These are phyloP conservation scores for Drosophila kanekoi DNA, from an alignment of 2,888 invertebrate genomes.

Conservation along the genomic window DNA sequence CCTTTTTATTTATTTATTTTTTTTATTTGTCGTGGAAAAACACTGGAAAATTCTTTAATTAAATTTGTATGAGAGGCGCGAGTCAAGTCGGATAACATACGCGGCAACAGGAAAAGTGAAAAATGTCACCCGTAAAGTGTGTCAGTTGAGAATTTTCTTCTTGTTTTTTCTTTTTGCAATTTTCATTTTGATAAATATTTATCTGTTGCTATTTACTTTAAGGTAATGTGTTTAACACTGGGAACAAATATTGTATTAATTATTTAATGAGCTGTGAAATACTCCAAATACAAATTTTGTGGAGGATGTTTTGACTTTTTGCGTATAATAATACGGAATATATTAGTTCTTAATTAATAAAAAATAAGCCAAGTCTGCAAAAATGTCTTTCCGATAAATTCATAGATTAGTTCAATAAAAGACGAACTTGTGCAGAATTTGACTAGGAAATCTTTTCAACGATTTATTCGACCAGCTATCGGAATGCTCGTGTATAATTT, in stretches of 20 bases:
- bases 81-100: conserved; percentile 50
- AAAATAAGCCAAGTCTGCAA: too few species aligned
- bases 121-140: conserved; percentile 50
- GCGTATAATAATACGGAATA: too few species aligned
- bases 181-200: conserved; percentile 28
- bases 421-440: too few species aligned
- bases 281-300: too few species aligned
- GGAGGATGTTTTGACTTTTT: too few species aligned
- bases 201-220: conserved; percentile 8
- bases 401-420: neutral
- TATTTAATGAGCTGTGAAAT: neutral
- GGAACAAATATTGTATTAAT: too few species aligned
- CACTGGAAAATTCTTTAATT: conserved; percentile 69
- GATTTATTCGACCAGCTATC: neutral
- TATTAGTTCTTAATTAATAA: too few species aligned
- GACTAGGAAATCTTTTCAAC: too few species aligned
- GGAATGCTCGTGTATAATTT: neutral
- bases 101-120: conserved; percentile 38
- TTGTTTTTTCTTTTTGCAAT: neutral
- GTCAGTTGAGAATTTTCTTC: conserved; percentile 15
- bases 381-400: too few species aligned
- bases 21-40: conserved; percentile 34
- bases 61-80: conserved; percentile 61
- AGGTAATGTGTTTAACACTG: neutral
- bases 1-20: conserved; percentile 17